phyloP scores from a whole-genome alignment of 2,888 invertebrate genomes.

The Stenichneumon culpator region DNA sequence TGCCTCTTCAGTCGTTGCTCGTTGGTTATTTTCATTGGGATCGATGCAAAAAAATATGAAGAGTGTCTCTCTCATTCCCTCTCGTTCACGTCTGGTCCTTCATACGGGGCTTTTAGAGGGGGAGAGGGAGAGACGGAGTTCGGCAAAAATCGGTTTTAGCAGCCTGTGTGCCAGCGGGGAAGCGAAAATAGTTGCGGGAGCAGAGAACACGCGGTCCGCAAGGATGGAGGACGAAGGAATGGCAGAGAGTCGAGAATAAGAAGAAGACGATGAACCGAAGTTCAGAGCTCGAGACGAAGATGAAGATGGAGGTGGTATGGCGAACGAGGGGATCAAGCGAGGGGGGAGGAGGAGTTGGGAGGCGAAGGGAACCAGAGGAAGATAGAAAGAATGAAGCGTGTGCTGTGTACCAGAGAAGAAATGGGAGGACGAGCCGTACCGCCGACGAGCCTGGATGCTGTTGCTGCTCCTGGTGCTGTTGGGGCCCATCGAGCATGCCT shows the following conservation, averaged over 20 bases:
- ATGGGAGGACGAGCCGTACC: slow-evolving; percentile 67
- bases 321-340: slow-evolving; percentile 65
- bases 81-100: neutral
- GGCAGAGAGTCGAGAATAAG: slow-evolving; percentile 60
- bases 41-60: slow-evolving; percentile 26
- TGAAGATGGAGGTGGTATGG: slow-evolving; percentile 71
- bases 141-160: slow-evolving; percentile 76
- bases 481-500: slow-evolving; percentile 48
- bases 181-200: slow-evolving; percentile 44
- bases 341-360: slow-evolving; percentile 46
- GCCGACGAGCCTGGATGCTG: slow-evolving; percentile 50
- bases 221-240: slow-evolving; percentile 57
- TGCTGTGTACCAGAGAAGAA: slow-evolving; percentile 65
- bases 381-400: slow-evolving; percentile 64
- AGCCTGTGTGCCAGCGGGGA: slow-evolving; percentile 69
- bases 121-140: neutral
- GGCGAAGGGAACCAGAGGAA: slow-evolving; percentile 63
- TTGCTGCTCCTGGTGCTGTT: slow-evolving; percentile 40
- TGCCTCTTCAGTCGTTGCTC: neutral
- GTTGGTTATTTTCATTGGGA: neutral
- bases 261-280: slow-evolving; percentile 62
- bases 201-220: slow-evolving; percentile 41
- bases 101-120: neutral
- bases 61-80: neutral
- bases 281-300: slow-evolving; percentile 63